Percentiles rank a stretch among this genome's conserved stretches.
Conservation (phyloP, 1,140 invertebrate species). For the Homarus americanus region DNA sequence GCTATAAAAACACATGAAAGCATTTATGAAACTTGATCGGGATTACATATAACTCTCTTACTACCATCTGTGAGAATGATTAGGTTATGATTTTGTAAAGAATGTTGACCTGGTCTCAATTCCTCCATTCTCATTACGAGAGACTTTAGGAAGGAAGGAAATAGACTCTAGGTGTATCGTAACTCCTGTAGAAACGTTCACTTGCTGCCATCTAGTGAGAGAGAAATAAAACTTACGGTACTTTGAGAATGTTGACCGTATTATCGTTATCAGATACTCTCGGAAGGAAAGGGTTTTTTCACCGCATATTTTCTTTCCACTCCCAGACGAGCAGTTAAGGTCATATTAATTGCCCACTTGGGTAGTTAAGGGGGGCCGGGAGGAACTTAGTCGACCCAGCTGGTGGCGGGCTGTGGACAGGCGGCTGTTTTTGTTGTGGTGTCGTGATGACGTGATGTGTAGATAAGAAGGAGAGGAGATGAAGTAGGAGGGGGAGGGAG, state of each 20-base stretch:
- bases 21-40: too few relatives aligned
- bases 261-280: background rate
- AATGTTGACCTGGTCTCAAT: background rate
- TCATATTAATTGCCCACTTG: constrained; percentile 4
- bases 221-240: too few relatives aligned
- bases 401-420: background rate
- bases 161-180: too few relatives aligned
- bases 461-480: too few relatives aligned
- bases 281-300: background rate
- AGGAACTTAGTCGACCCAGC: background rate
- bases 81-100: too few relatives aligned
- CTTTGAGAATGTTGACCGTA: too few relatives aligned
- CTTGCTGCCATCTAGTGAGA: too few relatives aligned
- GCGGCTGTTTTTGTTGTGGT: background rate
- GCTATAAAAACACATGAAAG: too few relatives aligned
- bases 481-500: too few relatives aligned
- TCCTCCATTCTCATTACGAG: background rate
- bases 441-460: background rate
- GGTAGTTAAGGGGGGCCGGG: background rate
- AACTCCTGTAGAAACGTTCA: too few relatives aligned
- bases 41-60: too few relatives aligned
- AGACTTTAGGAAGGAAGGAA: background rate
- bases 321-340: background rate
- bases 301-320: background rate
- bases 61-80: too few relatives aligned